A percentile compares a stretch with the other conserved stretches of the same genome.
phyloP scores from a whole-genome alignment of 2,113 vertebrate genomes.

The Erinaceus europaeus region DNA sequence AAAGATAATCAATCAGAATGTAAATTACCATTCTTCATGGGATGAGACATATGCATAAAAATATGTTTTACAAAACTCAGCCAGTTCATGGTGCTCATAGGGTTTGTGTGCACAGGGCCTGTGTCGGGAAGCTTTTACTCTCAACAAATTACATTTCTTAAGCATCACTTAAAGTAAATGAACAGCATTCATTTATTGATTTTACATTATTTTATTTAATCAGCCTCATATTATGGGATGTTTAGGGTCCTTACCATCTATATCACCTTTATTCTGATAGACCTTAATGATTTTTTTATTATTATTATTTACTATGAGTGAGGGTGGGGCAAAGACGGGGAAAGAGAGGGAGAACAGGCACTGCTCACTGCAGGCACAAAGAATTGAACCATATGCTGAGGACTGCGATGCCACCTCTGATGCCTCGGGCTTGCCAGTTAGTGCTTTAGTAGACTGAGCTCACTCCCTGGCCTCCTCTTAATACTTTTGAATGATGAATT shows the following conservation, averaged over 20 bases:
- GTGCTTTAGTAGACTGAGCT: too few species aligned
- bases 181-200: not conserved
- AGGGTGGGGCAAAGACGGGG: too few species aligned
- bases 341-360: too few species aligned
- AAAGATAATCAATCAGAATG: not conserved
- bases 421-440: too few species aligned
- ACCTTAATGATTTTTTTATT: not conserved
- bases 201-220: not conserved
- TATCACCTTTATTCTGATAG: not conserved
- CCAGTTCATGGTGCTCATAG: not conserved
- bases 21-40: not conserved
- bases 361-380: too few species aligned
- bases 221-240: not conserved
- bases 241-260: not conserved
- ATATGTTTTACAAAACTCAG: not conserved
- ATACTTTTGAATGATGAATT: slow-evolving; percentile 12
- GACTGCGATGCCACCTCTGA: too few species aligned
- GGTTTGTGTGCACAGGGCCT: too few species aligned
- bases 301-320: too few species aligned
- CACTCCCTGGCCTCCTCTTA: not conserved
- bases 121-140: too few species aligned
- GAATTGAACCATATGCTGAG: too few species aligned
- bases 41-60: not conserved
- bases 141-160: slow-evolving; percentile 3
- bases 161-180: not conserved